Evolutionary conservation across 2,888 invertebrate species (phyloP).

Genomic region (Drosophila vallismaia): DNA sequence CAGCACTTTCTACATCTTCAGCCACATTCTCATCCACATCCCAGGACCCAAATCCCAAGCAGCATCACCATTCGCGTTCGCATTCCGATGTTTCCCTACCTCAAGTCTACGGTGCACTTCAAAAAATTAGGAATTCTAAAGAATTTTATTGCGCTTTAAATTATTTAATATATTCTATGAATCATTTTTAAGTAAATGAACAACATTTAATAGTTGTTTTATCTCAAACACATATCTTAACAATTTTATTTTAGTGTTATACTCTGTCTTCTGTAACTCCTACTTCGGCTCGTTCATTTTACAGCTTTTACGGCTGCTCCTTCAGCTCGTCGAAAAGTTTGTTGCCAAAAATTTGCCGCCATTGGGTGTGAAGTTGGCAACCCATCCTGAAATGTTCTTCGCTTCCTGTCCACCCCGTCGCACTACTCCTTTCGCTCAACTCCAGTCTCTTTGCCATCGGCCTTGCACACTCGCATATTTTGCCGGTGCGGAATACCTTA

Average conservation of each 20-base stretch:
- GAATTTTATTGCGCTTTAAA: background rate
- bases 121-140: background rate
- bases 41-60: constrained; percentile 12
- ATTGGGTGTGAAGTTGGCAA: constrained; percentile 78
- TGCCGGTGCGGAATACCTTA: constrained; percentile 77
- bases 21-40: constrained; percentile 9
- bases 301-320: constrained; percentile 40
- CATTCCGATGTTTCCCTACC: constrained; percentile 26
- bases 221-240: too few species aligned
- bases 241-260: constrained; percentile 6
- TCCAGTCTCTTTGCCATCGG: constrained; percentile 43
- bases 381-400: constrained; percentile 27
- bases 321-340: constrained; percentile 57
- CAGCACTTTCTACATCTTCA: constrained; percentile 19
- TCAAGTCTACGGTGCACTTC: background rate
- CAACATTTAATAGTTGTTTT: too few species aligned
- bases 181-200: too few species aligned
- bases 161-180: background rate
- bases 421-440: constrained; percentile 11
- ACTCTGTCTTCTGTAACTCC: constrained; percentile 20
- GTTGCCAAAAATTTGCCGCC: constrained; percentile 79
- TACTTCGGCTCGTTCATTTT: constrained; percentile 40
- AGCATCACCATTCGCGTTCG: constrained; percentile 17
- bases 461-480: constrained; percentile 70
- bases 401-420: background rate